Base-by-base conservation (phyloP, 64 coral and sea anemone species). In the Acropora tenuis region DNA sequence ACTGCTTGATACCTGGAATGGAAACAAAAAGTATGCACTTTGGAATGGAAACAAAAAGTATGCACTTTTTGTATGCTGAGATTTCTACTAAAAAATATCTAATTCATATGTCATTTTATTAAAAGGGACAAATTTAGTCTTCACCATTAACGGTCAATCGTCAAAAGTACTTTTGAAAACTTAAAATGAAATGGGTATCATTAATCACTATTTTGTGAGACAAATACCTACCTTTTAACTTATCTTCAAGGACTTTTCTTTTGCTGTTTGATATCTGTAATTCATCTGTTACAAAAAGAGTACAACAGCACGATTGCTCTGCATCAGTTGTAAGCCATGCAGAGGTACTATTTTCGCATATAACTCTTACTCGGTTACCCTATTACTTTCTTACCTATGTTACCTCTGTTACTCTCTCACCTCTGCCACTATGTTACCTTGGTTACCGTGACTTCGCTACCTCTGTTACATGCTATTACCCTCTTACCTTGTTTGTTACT, bases 1-100 rank as follows among this genome's bases (percentile, higher is more conserved):
- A 80, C 50, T 80, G 78, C 78, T 80, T 80, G 57, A 80, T 80
- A 58, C 78, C 78, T 80, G 30, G 2, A 10, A 10, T 13, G 11
- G 13, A 15, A 63, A 63, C 11, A 63, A 63, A 12, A 13, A 63
- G 16, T 63, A 13, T 63, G 0, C 60, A 3, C 10, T 63, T 0
- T 63, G 60, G 7, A 10, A 63, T 7, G 6, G 10, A 63, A 63
- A 55, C 52, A 55, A 5, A 10, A 55, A 30, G 30, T 30, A 30
- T 55, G 52, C 52, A 55, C 52, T 5, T 55, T 55, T 55, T 55
- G 52, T 55, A 5, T 55, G 9, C 52, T 30, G 30, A 30, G 30
- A 30, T 10, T 55, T 55, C 52, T 55, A 10, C 0, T 10, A 3
- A 68, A 4, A 68, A 30, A 30, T 30, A 30, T 30, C 30, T 30